These are phyloP conservation scores for Sisyra nigra DNA, from an alignment of 2,888 invertebrate species.

Conservation along the genomic window DNA sequence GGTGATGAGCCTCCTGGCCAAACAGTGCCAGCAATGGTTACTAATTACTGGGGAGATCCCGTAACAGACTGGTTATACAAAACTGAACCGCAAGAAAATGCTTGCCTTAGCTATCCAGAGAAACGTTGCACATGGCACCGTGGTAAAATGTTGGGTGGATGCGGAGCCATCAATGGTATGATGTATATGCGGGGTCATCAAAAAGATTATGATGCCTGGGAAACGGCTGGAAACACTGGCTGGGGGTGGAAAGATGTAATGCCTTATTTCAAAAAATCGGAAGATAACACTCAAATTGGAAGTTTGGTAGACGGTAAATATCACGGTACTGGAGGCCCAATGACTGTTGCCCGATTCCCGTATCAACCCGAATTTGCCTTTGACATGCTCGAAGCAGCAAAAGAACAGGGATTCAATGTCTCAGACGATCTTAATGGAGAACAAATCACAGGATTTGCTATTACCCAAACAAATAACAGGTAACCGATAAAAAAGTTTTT, in stretches of 20 bases:
- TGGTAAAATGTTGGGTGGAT: constrained; percentile 55
- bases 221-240: constrained; percentile 49
- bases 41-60: constrained; percentile 40
- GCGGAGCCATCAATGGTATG: constrained; percentile 64
- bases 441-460: constrained; percentile 41
- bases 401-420: constrained; percentile 42
- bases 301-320: constrained; percentile 38
- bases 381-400: constrained; percentile 42
- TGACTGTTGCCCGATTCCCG: constrained; percentile 46
- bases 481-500: constrained; percentile 19
- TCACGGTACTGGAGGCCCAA: constrained; percentile 42
- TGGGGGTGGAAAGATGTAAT: constrained; percentile 67
- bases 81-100: constrained; percentile 44
- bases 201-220: constrained; percentile 63
- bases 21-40: constrained; percentile 48
- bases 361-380: constrained; percentile 43
- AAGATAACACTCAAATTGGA: constrained; percentile 47
- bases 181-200: constrained; percentile 66
- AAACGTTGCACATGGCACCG: constrained; percentile 48
- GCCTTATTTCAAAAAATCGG: constrained; percentile 52
- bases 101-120: constrained; percentile 35
- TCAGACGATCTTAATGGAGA: constrained; percentile 48
- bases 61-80: constrained; percentile 51
- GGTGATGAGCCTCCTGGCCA: constrained; percentile 46
- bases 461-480: constrained; percentile 46